Evolutionary conservation across 2,797 vertebrate genomes (phyloP), one percentile per base, ranked within the genome.

Genomic region (Echeneis naucrates): DNA sequence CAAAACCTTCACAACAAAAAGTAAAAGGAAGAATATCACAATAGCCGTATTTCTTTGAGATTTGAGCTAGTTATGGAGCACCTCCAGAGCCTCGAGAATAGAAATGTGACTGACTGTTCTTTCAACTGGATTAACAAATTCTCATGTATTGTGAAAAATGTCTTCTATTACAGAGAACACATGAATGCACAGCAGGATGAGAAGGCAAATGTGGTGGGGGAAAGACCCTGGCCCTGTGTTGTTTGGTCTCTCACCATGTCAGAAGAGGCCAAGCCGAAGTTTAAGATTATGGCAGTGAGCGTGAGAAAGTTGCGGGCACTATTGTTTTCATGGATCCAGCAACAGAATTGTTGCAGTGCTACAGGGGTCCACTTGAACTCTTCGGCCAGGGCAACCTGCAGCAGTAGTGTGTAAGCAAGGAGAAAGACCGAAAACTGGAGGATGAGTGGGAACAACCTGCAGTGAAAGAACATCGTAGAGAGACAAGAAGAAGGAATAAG

Each of bases 251-350:
- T 87, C 80, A 95, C 94, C 90, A 94, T 93, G 83, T 95, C 92
- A 40, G 84, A 83, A 3, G 89, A 91, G 37, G 86, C 91, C 72
- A 94, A 69, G 68, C 80, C 80, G 37, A 94, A 94, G 83, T 95
- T 94, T 62, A 94, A 77, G 56, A 81, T 9, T 11, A 95, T 90
- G 40, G 93, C 93, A 0, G 89, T 72, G 12, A 95, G 66, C 4
- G 94, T 95, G 77, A 95, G 90, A 24, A 94, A 57, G 81, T 90
- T 94, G 21, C 93, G 90, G 59, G 93, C 90, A 4, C 84, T 86
- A 88, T 95, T 94, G 89, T 94, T 94, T 71, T 95, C 94, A 14
- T 95, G 94, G 68, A 95, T 92, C 92, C 92, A 94, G 76, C 94
- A 93, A 81, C 94, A 94, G 35, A 94, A 48, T 2, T 91, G 75